These are phyloP conservation scores for Brevipalpus yothersi DNA, from an alignment of 1,140 invertebrate species.

Conservation along the genomic window DNA sequence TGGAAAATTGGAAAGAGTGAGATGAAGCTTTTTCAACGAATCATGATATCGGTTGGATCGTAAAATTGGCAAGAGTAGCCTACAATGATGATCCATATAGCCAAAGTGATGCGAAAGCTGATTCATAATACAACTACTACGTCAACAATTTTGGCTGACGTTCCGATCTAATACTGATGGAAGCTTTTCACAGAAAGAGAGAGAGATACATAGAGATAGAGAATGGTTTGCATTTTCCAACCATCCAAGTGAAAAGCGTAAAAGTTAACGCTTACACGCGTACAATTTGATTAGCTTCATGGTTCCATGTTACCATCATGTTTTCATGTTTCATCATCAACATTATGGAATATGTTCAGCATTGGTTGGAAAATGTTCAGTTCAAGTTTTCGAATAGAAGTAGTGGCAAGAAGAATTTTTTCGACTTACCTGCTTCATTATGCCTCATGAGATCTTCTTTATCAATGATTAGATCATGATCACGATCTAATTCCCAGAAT, in stretches of 20 bases:
- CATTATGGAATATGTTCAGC: background rate
- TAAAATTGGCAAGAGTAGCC: too few species aligned
- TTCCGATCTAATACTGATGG: too few species aligned
- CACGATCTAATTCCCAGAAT: constrained; percentile 97
- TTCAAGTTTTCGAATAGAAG: background rate
- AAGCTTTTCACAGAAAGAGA: too few species aligned
- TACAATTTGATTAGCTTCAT: too few species aligned
- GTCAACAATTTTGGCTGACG: background rate
- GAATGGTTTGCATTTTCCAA: background rate
- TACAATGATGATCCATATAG: too few species aligned
- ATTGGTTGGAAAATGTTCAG: background rate
- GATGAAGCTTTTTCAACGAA: too few species aligned
- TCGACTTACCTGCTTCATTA: constrained; percentile 70
- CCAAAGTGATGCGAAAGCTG: too few species aligned
- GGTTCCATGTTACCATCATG: background rate
- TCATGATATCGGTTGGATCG: too few species aligned
- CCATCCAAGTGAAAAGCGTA: background rate
- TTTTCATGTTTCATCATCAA: background rate
- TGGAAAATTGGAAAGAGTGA: background rate
- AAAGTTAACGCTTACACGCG: too few species aligned
- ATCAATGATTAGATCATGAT: constrained; percentile 90
- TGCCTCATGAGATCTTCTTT: constrained; percentile 73
- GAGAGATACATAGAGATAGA: too few species aligned
- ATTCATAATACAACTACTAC: too few species aligned
- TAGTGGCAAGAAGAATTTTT: background rate